Percentiles rank a stretch among this genome's conserved stretches.
Conservation (phyloP, 2,888 invertebrate species). For the Caradrina clavipalpis region DNA sequence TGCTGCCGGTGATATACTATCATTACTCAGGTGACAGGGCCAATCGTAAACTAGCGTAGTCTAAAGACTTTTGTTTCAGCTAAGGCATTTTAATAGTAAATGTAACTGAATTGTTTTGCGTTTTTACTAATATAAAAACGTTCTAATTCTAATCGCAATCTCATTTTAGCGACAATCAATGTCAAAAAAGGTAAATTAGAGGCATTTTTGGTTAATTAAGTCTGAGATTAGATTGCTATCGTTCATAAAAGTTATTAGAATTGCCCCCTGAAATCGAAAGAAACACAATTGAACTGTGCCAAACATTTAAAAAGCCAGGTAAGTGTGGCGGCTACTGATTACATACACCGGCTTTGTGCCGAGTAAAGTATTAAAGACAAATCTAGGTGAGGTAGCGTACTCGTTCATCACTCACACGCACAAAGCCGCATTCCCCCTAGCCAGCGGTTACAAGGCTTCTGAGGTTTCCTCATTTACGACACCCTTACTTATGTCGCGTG, state of each 20-base stretch:
- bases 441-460: slow-evolving; percentile 51
- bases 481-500: slow-evolving; percentile 32
- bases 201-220: too few relatives aligned
- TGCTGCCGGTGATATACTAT: not conserved
- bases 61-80: too few relatives aligned
- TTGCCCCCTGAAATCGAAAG: not conserved
- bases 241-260: too few relatives aligned
- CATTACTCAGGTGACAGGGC: not conserved
- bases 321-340: not conserved
- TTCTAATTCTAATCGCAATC: too few relatives aligned
- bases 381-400: slow-evolving; percentile 32
- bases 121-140: too few relatives aligned
- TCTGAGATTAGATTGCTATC: too few relatives aligned
- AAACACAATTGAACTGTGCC: slow-evolving; percentile 2
- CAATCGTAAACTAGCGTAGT: not conserved
- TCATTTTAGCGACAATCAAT: too few relatives aligned
- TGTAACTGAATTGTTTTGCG: too few relatives aligned
- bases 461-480: slow-evolving; percentile 51
- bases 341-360: slow-evolving; percentile 23
- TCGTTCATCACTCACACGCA: slow-evolving; percentile 39
- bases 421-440: slow-evolving; percentile 40
- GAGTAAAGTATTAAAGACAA: slow-evolving; percentile 5
- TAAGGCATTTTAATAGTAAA: too few relatives aligned
- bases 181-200: too few relatives aligned
- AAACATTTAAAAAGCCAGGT: not conserved